Conservation (phyloP, 2,797 vertebrate species). For the Uromys caudimaculatus region DNA sequence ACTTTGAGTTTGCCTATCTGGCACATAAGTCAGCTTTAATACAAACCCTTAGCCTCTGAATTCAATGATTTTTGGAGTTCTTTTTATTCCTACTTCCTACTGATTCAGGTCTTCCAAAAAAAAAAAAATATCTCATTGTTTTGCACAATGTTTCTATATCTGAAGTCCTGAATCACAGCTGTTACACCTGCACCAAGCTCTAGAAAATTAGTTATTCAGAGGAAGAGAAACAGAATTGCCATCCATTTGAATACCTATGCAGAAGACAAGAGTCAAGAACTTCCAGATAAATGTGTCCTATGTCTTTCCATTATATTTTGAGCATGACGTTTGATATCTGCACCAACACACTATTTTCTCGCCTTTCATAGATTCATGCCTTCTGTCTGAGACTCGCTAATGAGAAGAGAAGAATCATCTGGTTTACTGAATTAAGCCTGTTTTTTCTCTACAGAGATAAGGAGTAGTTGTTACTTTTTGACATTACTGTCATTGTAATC, state of each 20-base stretch:
- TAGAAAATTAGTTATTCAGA: constrained; percentile 29
- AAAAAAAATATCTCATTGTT: background rate
- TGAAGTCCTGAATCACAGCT: background rate
- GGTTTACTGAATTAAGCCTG: constrained; percentile 30
- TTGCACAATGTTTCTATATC: background rate
- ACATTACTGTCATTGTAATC: background rate
- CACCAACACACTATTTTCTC: background rate
- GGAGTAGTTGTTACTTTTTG: background rate
- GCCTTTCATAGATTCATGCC: background rate
- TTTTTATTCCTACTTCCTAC: constrained; percentile 23
- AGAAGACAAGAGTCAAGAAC: constrained; percentile 2
- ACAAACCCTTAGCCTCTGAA: constrained; percentile 24
- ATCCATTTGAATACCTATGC: background rate
- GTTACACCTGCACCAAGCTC: background rate
- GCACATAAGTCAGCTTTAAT: constrained; percentile 1
- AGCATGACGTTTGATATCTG: constrained; percentile 28
- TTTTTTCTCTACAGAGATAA: background rate
- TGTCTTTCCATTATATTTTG: constrained; percentile 13
- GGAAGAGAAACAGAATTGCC: constrained; percentile 9
- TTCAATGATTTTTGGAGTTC: background rate
- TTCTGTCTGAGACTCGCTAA: background rate
- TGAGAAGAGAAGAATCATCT: background rate
- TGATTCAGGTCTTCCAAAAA: constrained; percentile 11
- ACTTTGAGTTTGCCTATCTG: background rate
- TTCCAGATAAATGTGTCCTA: background rate